Base-by-base conservation (phyloP, 2,797 vertebrate genomes). In the Gouania willdenowi region DNA sequence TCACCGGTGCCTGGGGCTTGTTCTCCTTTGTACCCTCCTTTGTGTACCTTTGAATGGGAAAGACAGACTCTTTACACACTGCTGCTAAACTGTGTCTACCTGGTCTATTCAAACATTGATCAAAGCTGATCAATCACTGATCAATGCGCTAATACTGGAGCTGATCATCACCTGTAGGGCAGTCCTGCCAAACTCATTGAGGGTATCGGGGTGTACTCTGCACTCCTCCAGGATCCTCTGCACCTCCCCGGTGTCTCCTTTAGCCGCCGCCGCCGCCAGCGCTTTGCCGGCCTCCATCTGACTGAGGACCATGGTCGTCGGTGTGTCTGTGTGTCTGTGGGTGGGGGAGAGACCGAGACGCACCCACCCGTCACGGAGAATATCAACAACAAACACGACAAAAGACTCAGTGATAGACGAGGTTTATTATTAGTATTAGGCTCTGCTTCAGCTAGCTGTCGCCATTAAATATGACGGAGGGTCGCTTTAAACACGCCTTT, bases 151-250 rank as follows among this genome's bases (percentile, higher is more conserved):
- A 28, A 10, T 10, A 5, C n/a, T 8, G 7, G 2, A 11, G 10
- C 0, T 1, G n/a, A 23, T 26, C 13, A 49, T 67, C 63, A 94
- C 94, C 92, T 96, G 94, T 24, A 96, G 71, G 4, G 93, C 91
- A 0, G 93, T 93, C 70, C 82, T 88, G 37, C 90, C 90, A 30
- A 92, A 95, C 48, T 92, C 88, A 31, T 96, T 94, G 15, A 77
- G 61, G 2, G 88, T 85, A 32, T 95, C 90, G 0, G 92, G 91
- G 35, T 91, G 89, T 26, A 94, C 83, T 36, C 89, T 64, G 52
- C 88, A 88, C 36, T 90, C 87, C 56, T 89, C 83, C 71, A 95
- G 86, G 56, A 95, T 89, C 72, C 87, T 77, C 55, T 86, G 89
- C 62, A 94, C 88, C 53, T 91, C 91, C 8, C 41, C 43, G 15